Percentiles rank a stretch among this genome's conserved stretches.
Evolutionary conservation across 2,888 invertebrate genomes (phyloP).

Genomic region (Steinernema carpocapsae): DNA sequence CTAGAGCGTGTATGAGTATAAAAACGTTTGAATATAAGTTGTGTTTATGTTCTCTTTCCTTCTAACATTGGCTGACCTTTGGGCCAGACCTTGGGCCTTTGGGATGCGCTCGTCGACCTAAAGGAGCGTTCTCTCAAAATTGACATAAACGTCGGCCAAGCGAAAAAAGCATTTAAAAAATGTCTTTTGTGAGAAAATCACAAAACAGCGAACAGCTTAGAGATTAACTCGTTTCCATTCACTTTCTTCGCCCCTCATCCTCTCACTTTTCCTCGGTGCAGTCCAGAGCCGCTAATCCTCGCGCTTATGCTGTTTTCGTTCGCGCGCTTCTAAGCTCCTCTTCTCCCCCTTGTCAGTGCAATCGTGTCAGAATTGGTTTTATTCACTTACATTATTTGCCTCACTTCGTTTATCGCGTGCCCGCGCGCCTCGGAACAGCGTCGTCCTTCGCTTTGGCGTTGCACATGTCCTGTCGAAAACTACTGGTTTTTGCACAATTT

Average conservation of each 20-base stretch:
- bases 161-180: no score
- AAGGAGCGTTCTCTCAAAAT: neutral
- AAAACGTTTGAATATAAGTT: no score
- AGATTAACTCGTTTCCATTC: slow-evolving; percentile 5
- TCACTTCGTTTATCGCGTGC: slow-evolving; percentile 3
- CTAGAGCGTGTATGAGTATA: neutral
- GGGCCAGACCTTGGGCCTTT: neutral
- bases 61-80: neutral
- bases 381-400: slow-evolving; percentile 31
- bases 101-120: neutral
- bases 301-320: slow-evolving; percentile 15
- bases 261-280: no score
- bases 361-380: neutral
- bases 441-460: no score
- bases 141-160: no score
- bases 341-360: neutral
- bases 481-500: neutral
- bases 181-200: neutral
- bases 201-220: neutral
- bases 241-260: no score
- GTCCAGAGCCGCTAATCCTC: neutral
- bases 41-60: neutral
- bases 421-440: neutral
- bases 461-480: no score
- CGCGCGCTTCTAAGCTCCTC: neutral